A percentile compares a stretch with the other conserved stretches of the same genome.
These are phyloP conservation scores for Prionace glauca DNA, from an alignment of 2,797 vertebrate genomes.

Conservation along the genomic window DNA sequence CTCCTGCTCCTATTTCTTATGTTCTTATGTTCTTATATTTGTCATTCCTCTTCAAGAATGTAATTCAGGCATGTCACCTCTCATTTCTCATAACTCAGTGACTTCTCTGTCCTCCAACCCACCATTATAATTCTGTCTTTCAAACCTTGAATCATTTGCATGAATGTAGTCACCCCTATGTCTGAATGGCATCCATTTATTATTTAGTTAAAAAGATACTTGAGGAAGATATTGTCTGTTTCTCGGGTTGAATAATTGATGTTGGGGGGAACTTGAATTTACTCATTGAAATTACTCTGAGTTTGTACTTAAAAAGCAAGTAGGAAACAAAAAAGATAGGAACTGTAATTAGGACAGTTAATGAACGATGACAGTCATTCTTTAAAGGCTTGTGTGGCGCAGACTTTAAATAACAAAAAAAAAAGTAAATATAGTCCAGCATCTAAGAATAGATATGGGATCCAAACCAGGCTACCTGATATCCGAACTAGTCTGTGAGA, in stretches of 20 bases:
- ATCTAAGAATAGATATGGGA: constrained; percentile 6
- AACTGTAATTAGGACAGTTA: not conserved
- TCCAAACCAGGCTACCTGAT: not conserved
- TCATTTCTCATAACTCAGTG: not conserved
- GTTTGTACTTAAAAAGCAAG: not conserved
- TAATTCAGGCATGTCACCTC: not conserved
- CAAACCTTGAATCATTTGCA: not conserved
- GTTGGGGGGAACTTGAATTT: not conserved
- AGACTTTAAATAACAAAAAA: not conserved
- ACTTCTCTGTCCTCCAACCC: not conserved
- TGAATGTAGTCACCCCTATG: not conserved
- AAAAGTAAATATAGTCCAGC: not conserved
- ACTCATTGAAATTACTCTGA: not conserved
- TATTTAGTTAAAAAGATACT: not conserved
- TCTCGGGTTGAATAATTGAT: not conserved
- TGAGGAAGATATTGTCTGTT: not conserved
- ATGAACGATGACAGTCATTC: not conserved
- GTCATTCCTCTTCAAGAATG: not conserved
- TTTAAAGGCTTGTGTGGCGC: not conserved
- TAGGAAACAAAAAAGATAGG: not conserved
- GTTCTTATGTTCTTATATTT: too few species aligned
- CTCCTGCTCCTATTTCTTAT: too few species aligned
- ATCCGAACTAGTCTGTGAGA: not conserved
- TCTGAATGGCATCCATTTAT: not conserved
- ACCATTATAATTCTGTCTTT: not conserved